Conservation (phyloP, 2,797 vertebrate genomes). For the Mastacembelus armatus region DNA sequence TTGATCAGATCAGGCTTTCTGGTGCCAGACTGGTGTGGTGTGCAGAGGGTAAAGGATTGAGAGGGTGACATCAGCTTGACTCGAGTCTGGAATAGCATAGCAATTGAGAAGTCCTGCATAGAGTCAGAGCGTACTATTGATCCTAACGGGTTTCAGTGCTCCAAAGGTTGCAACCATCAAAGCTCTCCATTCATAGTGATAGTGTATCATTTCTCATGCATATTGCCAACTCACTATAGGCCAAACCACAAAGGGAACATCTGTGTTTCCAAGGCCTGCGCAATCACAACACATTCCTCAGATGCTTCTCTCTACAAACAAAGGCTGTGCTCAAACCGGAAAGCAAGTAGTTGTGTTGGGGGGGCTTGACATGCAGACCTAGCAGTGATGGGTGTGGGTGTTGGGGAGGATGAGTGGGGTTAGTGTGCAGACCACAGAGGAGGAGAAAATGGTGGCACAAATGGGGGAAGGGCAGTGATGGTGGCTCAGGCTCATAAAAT, state of each 20-base stretch:
- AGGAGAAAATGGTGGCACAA: neutral
- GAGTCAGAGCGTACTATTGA: neutral
- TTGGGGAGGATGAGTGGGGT: conserved; percentile 45
- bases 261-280: conserved; percentile 67
- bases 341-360: conserved; percentile 35
- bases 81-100: conserved; percentile 31
- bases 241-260: conserved; percentile 66
- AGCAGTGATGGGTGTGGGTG: conserved; percentile 55
- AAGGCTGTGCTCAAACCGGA: conserved; percentile 63
- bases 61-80: conserved; percentile 36
- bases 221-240: conserved; percentile 27
- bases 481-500: conserved; percentile 55
- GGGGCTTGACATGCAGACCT: conserved; percentile 49
- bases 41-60: conserved; percentile 19
- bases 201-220: conserved; percentile 35
- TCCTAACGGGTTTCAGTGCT: neutral
- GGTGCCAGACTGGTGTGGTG: conserved; percentile 61
- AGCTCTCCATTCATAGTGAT: conserved; percentile 18
- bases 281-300: conserved; percentile 81
- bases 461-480: conserved; percentile 11
- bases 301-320: conserved; percentile 77
- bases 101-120: neutral
- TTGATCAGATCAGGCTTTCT: conserved; percentile 27
- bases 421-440: conserved; percentile 31
- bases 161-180: conserved; percentile 1